Conservation (phyloP, 2,113 vertebrate species). For the Percopsis transmontana region DNA sequence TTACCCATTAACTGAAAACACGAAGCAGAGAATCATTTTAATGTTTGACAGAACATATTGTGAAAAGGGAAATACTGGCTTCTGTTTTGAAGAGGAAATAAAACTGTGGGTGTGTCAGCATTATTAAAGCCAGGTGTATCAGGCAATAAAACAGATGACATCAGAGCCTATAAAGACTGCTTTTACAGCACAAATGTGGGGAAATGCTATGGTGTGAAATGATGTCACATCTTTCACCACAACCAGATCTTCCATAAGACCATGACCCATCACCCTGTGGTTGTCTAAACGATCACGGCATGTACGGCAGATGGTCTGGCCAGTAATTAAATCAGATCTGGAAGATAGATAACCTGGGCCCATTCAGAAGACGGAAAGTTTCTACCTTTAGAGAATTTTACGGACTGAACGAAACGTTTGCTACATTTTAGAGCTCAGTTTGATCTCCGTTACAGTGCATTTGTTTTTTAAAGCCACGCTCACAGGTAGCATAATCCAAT, state of each 20-base stretch:
- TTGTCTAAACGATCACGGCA: neutral
- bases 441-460: no score
- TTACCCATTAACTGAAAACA: neutral
- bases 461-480: no score
- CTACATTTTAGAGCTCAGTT: no score
- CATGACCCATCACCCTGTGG: constrained; percentile 18
- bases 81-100: constrained; percentile 2
- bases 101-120: constrained; percentile 7
- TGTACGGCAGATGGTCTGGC: constrained; percentile 16
- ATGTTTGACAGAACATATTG: neutral
- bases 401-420: no score
- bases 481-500: neutral
- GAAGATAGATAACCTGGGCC: no score
- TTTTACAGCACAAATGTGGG: constrained; percentile 37
- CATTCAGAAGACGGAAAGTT: no score
- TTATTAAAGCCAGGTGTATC: constrained; percentile 42
- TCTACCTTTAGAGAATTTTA: neutral
- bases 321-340: neutral
- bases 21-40: neutral
- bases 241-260: constrained; percentile 29
- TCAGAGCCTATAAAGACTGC: constrained; percentile 62
- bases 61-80: neutral
- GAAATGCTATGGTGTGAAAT: constrained; percentile 35
- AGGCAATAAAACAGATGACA: constrained; percentile 62
- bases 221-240: constrained; percentile 54